Conservation (phyloP, 2,113 vertebrate species). For the Callaeas wilsoni region DNA sequence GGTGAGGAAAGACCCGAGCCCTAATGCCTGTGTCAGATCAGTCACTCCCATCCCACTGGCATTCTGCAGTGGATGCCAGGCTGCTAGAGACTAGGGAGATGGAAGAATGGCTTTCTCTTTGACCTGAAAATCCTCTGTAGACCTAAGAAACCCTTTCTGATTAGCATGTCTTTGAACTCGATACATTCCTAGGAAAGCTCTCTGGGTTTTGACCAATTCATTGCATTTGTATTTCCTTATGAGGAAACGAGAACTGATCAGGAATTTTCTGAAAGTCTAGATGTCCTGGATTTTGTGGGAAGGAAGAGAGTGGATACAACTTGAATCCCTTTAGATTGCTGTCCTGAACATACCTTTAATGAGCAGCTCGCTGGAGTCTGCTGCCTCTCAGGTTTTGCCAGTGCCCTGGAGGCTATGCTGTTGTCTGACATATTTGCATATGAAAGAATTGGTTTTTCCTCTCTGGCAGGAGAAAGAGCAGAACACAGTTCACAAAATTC, state of each 20-base stretch:
- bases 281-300: neutral
- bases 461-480: conserved; percentile 9
- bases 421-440: conserved; percentile 57
- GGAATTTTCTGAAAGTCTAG: neutral
- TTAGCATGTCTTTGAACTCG: neutral
- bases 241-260: neutral
- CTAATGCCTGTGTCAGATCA: too few species aligned
- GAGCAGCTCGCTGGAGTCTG: conserved; percentile 8
- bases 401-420: conserved; percentile 34
- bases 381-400: conserved; percentile 39
- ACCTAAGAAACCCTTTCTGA: neutral
- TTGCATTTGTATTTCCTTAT: neutral
- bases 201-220: neutral
- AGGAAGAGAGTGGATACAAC: neutral
- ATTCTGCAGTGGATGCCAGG: neutral
- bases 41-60: neutral
- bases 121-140: neutral
- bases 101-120: neutral
- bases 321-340: neutral
- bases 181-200: neutral
- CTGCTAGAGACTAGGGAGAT: neutral
- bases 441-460: conserved; percentile 49
- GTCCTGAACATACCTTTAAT: conserved; percentile 19
- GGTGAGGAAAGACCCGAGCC: neutral
- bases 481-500: neutral